Conservation (phyloP, 2,113 vertebrate genomes). For the Semnopithecus entellus region DNA sequence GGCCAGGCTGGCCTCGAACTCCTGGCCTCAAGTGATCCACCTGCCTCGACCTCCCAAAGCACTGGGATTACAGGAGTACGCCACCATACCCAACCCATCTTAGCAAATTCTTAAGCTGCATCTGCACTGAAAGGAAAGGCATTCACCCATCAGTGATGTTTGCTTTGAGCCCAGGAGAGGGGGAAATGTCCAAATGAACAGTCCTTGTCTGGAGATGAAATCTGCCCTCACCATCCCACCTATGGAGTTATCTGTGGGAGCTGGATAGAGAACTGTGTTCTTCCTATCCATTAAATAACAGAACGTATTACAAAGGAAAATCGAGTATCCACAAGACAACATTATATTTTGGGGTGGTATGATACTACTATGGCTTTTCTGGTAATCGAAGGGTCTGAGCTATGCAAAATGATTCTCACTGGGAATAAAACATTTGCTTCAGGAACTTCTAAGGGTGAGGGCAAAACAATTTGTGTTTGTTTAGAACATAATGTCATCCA, state of each 20-base stretch:
- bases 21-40: too few relatives aligned
- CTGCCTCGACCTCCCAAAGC: too few relatives aligned
- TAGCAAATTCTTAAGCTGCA: too few relatives aligned
- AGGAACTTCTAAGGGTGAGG: constrained; percentile 9
- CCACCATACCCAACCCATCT: too few relatives aligned
- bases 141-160: neutral
- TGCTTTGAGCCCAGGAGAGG: neutral
- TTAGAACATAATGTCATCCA: neutral
- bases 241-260: neutral
- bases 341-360: neutral
- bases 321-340: neutral
- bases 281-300: neutral
- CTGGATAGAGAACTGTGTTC: neutral
- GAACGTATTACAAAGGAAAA: neutral
- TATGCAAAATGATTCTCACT: neutral
- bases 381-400: neutral
- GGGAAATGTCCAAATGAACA: neutral
- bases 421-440: constrained; percentile 25
- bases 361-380: neutral
- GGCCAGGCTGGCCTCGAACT: too few relatives aligned
- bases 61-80: too few relatives aligned
- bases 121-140: neutral
- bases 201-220: neutral
- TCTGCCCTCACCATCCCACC: neutral
- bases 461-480: constrained; percentile 30